Evolutionary conservation across 2,113 vertebrate genomes (phyloP), one percentile per base, ranked within the genome.

Genomic region (Nycticebus coucang): DNA sequence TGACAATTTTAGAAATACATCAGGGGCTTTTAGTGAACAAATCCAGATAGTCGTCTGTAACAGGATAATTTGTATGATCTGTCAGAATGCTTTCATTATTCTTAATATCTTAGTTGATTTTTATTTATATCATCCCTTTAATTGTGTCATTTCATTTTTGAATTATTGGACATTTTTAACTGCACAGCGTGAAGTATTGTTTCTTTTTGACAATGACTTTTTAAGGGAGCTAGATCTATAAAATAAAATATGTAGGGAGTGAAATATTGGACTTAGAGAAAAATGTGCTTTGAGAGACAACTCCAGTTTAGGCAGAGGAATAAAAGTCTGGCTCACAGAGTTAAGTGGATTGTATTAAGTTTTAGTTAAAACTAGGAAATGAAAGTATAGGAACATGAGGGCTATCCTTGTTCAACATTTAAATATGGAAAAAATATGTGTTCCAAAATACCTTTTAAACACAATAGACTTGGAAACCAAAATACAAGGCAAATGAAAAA

Each of bases 101-200:
- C 19, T 97, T 97, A 53, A 4, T 93, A 85, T 37, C 60, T 92
- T 77, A 75, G 53, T 41, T 95, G 0, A 87, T 95, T 95, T 96
- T 41, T 62, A 97, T 97, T 90, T 91, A 84, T 87, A 22, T 50
- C 37, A 93, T 96, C n/a, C 6, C 96, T 26, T 93, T 91, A 57
- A 1, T 88, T 82, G 10, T 89, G 7, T 0, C 89, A 22, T 89
- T 98, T 97, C 14, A 93, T 24, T 66, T 41, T 35, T 95, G 13
- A 98, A 24, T 75, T 96, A 86, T 66, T 95, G 37, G 28, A 24
- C 11, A 57, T 45, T 30, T 86, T 95, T 87, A 87, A 87, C 81
- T 95, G 24, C 82, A 13, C 1, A 55, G 7, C 79, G 95, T n/a
- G 1, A 81, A 81, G 1, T 50, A 24, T 59, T 97, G 30, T 94